These are phyloP conservation scores for Sminthurides aquaticus DNA, from an alignment of 2,888 invertebrate genomes.

Conservation along the genomic window DNA sequence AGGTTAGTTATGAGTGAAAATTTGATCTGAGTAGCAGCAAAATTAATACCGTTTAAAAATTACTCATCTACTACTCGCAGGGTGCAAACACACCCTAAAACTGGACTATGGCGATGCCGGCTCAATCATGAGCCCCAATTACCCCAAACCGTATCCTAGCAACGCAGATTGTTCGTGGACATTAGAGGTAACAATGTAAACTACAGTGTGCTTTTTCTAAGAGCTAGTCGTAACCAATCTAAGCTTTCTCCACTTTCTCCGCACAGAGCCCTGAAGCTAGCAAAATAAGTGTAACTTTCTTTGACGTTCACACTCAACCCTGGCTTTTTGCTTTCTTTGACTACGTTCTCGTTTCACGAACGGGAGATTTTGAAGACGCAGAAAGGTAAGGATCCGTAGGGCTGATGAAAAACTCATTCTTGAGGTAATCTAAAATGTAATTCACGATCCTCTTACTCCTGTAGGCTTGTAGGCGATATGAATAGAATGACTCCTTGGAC, in stretches of 20 bases:
- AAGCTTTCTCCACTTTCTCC: background rate
- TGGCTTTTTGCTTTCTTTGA: slow-evolving; percentile 43
- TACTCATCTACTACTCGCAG: too few species aligned
- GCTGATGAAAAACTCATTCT: too few species aligned
- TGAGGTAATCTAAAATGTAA: too few species aligned
- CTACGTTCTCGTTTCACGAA: slow-evolving; percentile 37
- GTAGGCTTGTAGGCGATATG: slow-evolving; percentile 40
- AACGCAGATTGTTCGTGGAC: slow-evolving; percentile 37
- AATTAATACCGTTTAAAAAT: too few species aligned
- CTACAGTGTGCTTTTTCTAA: background rate
- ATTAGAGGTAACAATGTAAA: slow-evolving; percentile 32
- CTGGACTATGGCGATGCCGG: slow-evolving; percentile 38
- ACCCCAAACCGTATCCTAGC: slow-evolving; percentile 41
- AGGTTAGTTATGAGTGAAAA: too few species aligned
- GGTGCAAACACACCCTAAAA: slow-evolving; percentile 6
- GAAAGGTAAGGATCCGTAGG: slow-evolving; percentile 28
- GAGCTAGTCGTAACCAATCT: background rate
- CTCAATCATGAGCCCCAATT: slow-evolving; percentile 37
- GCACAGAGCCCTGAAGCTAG: slow-evolving; percentile 28
- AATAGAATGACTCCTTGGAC: slow-evolving; percentile 40
- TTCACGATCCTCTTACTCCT: too few species aligned
- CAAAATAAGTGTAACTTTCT: slow-evolving; percentile 35
- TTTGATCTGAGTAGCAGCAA: too few species aligned
- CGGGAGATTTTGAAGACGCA: slow-evolving; percentile 36
- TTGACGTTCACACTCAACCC: slow-evolving; percentile 40